Percentiles rank a stretch among this genome's conserved stretches.
These are phyloP conservation scores for Zonitis immaculata DNA, from an alignment of 2,888 invertebrate genomes.

Conservation along the genomic window DNA sequence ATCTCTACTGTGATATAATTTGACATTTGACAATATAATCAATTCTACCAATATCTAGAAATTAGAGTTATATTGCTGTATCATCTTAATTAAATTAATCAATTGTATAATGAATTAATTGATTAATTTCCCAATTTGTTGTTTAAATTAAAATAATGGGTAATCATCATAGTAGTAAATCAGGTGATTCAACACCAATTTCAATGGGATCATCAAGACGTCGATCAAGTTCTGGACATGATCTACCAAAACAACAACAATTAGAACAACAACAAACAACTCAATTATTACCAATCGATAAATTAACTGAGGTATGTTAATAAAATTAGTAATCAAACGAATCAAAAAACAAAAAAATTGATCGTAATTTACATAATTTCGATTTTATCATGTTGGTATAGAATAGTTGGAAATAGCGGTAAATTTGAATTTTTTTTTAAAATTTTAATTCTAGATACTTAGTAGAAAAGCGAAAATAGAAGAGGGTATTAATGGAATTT, in stretches of 20 bases:
- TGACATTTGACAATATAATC: too few relatives aligned
- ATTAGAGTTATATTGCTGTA: too few relatives aligned
- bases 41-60: too few relatives aligned
- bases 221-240: constrained; percentile 22
- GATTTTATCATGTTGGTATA: constrained; percentile 12
- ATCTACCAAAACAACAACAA: constrained; percentile 52
- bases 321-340: constrained; percentile 14
- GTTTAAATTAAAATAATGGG: too few relatives aligned
- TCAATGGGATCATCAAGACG: constrained; percentile 50
- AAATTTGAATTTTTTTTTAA: constrained; percentile 14
- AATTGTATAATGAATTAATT: too few relatives aligned
- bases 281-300: constrained; percentile 69
- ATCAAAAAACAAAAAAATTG: background rate
- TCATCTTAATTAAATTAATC: too few relatives aligned
- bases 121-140: too few relatives aligned
- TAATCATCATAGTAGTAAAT: constrained; percentile 42
- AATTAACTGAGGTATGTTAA: constrained; percentile 63
- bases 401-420: constrained; percentile 7
- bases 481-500: constrained; percentile 67
- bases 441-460: constrained; percentile 56
- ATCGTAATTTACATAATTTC: too few relatives aligned
- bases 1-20: too few relatives aligned
- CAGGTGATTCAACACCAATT: constrained; percentile 36
- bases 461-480: constrained; percentile 64
- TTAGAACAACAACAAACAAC: constrained; percentile 62